phyloP scores from a whole-genome alignment of 2,113 vertebrate genomes.

The Austrofundulus limnaeus region DNA sequence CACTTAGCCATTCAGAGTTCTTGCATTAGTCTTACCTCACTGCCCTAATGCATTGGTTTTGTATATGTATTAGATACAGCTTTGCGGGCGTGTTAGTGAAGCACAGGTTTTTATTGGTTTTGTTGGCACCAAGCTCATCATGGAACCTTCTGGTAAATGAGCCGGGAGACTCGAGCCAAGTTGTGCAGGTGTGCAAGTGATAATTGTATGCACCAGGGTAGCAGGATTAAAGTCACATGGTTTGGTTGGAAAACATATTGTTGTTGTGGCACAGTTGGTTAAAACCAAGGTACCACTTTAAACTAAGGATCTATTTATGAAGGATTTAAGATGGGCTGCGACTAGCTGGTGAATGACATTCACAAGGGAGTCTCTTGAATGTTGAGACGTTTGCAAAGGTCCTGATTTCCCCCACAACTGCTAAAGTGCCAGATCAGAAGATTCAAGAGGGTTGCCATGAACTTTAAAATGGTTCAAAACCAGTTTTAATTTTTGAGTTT shows the following conservation, averaged over 20 bases:
- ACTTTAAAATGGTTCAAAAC: conserved; percentile 16
- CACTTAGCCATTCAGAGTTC: conserved; percentile 55
- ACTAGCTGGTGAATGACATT: too few relatives aligned
- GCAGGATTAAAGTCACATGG: neutral
- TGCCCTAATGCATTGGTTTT: conserved; percentile 36
- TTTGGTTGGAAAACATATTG: neutral
- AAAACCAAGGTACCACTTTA: neutral
- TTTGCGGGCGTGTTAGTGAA: neutral
- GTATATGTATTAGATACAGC: conserved; percentile 31
- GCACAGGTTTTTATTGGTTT: conserved; percentile 4
- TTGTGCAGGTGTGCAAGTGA: neutral
- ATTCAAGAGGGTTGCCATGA: neutral
- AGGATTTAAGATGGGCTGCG: too few relatives aligned
- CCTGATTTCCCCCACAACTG: too few relatives aligned
- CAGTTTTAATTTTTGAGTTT: conserved; percentile 11
- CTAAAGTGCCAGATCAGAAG: conserved; percentile 16
- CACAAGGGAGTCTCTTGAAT: too few relatives aligned
- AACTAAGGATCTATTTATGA: too few relatives aligned
- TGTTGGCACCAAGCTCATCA: conserved; percentile 1
- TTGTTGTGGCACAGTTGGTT: neutral
- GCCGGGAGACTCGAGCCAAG: neutral
- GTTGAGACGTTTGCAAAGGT: too few relatives aligned
- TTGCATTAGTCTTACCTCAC: conserved; percentile 53
- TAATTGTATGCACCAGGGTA: conserved; percentile 4
- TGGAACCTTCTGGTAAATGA: conserved; percentile 16